Evolutionary conservation across 2,888 invertebrate species (phyloP), one percentile per base, ranked within the genome.

Genomic region (Lucinisca nassula): DNA sequence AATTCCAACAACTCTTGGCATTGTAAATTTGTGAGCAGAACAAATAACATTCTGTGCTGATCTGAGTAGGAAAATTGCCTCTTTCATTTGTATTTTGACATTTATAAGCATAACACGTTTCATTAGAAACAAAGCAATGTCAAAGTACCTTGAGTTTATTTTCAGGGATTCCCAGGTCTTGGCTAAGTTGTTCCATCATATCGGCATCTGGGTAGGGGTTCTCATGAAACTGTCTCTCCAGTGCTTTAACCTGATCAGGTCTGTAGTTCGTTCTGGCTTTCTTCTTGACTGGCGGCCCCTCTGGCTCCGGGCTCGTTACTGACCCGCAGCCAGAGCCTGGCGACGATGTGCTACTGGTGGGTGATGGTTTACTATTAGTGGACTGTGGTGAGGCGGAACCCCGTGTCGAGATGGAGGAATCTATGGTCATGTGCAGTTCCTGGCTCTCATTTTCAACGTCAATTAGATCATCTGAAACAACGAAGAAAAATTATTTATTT

Each of bases 391-490:
- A 24, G 4, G 67, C 4, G 3, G 67, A 67, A 12, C 82, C 90
- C 27, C 85, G 84, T 0, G 91, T 92, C 14, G 89, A 88, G 76
- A 92, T 89, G n/a, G 91, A 92, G 40, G 88, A 84, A 70, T 92
- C 92, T 0, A 87, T 92, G 30, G 77, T 81, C 37, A 85, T 73
- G 30, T 85, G 12, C 40, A 82, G 76, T 0, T 91, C 91, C 12
- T 83, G 77, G n/a, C 84, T 81, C 24, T 91, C 90, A 74, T 87
- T 87, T 27, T 83, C 87, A 30, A 89, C 92, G 55, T 91, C 91
- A 35, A 88, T 77, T 14, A 76, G 38, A 49, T 86, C 86, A 55
- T 88, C 88, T 85, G 79, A 24, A 61, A 80, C n/a, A n/a, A n/a
- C n/a, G n/a, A n/a, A n/a, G n/a, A n/a, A n/a, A n/a, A n/a, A n/a